Base-by-base conservation (phyloP, 2,888 invertebrate genomes). In the Epistrophe eligans region DNA sequence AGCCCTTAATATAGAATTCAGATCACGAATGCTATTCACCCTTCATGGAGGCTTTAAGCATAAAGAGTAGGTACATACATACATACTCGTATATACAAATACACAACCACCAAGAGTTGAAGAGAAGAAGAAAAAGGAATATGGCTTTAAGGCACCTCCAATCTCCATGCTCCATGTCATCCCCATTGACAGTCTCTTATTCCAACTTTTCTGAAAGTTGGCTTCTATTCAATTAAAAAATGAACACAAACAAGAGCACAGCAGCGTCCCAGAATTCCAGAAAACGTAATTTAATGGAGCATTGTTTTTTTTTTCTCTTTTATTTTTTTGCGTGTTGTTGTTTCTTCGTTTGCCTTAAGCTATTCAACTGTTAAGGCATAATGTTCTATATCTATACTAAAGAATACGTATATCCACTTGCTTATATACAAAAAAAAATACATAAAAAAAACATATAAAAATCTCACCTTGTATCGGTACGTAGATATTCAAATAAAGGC, bases 401-500 rank as follows among this genome's bases (percentile, higher is more conserved):
- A 8, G 35, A 9, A 35, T 35, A 35, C 3, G 24, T 52, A 50
- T n/a, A 76, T 66, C 13, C 15, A n/a, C 38, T 19, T 64, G 13
- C 19, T 35, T 38, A 45, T 7, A 24, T 7, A n/a, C 17, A 45
- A 1, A 71, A 38, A 81, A 64, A 74, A 74, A 24, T 15, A 11
- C 43, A 45, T 40, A 40, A 13, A 13, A 40, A 40, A 40, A 40
- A 40, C 4, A 13, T 6, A 32, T 9, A 70, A 43, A 19, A 71
- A 84, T 74, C 95, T 95, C 94, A 98, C 98, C 98, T 96, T 97
- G 97, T 90, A 97, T 97, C 73, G 99, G 99, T 35, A 98, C 97
- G 94, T 98, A 99, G 91, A 99, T 96, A 93, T 99, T 99, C 92
- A 99, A 95, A 93, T 98, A 98, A 88, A 99, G 95, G 92, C 99